These are phyloP conservation scores for Apodemia zela DNA, from an alignment of 2,888 invertebrate genomes.

Conservation along the genomic window DNA sequence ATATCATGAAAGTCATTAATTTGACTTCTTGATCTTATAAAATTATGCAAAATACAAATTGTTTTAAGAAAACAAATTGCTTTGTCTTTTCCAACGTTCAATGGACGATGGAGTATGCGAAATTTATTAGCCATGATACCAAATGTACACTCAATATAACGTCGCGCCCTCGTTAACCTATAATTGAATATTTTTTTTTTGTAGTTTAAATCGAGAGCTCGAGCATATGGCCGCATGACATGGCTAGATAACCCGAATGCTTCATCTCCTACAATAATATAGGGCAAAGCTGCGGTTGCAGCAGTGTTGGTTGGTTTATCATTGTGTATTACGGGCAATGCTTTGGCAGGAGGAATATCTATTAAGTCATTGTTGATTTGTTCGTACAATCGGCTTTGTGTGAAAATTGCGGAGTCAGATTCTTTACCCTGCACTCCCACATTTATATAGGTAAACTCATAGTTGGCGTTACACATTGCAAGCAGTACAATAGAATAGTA, in stretches of 20 bases:
- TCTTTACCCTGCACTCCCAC: conserved; percentile 33
- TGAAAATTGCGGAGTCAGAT: conserved; percentile 34
- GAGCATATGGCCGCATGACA: conserved; percentile 34
- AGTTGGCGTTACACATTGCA: background rate
- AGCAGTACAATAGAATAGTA: conserved; percentile 14
- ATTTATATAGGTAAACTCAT: too few relatives aligned
- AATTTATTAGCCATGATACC: too few relatives aligned
- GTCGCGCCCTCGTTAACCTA: conserved; percentile 25
- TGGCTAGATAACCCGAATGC: conserved; percentile 23
- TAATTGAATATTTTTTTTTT: conserved; percentile 32
- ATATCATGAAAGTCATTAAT: too few relatives aligned
- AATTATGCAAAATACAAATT: too few relatives aligned
- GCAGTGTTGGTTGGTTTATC: too few relatives aligned
- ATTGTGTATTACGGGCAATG: conserved; percentile 20
- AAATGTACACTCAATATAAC: conserved; percentile 35
- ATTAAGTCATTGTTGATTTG: conserved; percentile 32
- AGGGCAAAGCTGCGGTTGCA: too few relatives aligned
- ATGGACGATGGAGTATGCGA: too few relatives aligned
- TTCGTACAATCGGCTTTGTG: conserved; percentile 28
- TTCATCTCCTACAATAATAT: background rate
- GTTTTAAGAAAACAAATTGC: too few relatives aligned
- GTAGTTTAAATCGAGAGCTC: conserved; percentile 31
- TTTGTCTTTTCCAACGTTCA: too few relatives aligned
- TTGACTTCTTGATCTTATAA: too few relatives aligned
- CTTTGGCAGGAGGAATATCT: conserved; percentile 31